Evolutionary conservation across 2,797 vertebrate genomes (phyloP).

Genomic region (Lemur catta): DNA sequence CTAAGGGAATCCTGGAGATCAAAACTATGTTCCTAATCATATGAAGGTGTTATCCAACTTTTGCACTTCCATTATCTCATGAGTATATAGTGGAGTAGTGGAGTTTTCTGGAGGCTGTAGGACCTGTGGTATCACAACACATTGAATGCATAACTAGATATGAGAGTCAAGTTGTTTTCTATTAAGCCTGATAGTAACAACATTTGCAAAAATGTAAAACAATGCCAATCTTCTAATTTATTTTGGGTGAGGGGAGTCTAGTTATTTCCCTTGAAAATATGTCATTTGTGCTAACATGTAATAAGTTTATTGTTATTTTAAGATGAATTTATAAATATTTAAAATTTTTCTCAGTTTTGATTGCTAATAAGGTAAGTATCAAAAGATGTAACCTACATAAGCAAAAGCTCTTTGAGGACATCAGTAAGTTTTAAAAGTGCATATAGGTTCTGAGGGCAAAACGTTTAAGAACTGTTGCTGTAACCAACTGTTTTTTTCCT

Average conservation of each 20-base stretch:
- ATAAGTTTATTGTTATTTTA: slow-evolving; percentile 2
- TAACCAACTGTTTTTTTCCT: not conserved
- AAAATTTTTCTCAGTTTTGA: not conserved
- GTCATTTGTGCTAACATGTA: not conserved
- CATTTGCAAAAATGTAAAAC: not conserved
- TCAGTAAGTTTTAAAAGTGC: not conserved
- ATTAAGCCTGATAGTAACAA: not conserved
- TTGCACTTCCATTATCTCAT: not conserved
- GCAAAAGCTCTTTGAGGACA: not conserved
- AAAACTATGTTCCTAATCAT: not conserved
- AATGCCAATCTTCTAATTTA: not conserved
- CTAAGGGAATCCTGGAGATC: not conserved
- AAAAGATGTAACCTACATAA: not conserved
- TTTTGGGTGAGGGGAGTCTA: not conserved
- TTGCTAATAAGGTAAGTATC: not conserved
- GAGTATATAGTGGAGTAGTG: not conserved
- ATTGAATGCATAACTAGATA: not conserved
- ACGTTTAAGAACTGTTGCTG: not conserved
- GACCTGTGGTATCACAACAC: not conserved
- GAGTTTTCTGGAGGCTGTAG: not conserved
- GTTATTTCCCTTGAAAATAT: not conserved
- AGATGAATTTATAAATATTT: not conserved
- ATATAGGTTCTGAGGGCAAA: not conserved
- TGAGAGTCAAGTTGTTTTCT: not conserved
- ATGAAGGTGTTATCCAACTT: not conserved